phyloP scores from a whole-genome alignment of 1,140 invertebrate species.

The Hypsibius dujardini region DNA sequence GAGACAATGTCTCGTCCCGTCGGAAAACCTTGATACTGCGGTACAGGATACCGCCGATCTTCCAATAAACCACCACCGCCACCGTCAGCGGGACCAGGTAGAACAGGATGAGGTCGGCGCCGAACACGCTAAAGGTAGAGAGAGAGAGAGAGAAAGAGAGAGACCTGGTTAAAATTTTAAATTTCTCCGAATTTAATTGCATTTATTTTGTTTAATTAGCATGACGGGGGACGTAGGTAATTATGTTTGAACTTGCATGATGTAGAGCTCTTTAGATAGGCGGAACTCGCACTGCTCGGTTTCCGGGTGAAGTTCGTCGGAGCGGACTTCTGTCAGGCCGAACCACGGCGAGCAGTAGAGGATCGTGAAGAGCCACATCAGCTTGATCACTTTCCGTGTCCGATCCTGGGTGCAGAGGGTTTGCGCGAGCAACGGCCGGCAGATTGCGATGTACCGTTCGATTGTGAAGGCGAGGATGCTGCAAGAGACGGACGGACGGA shows the following conservation, averaged over 20 bases:
- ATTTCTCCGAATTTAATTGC: no score
- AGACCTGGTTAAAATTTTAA: no score
- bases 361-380: conserved; percentile 42
- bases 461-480: conserved; percentile 53
- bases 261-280: conserved; percentile 37
- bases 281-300: conserved; percentile 37
- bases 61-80: conserved; percentile 25
- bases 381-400: conserved; percentile 45
- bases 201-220: no score
- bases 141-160: no score
- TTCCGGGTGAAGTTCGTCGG: conserved; percentile 22
- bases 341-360: conserved; percentile 41
- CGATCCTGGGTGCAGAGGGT: conserved; percentile 56
- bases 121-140: conserved; percentile 34
- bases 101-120: conserved; percentile 43
- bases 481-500: background rate
- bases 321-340: conserved; percentile 31
- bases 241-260: no score
- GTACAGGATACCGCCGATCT: background rate
- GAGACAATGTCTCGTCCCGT: background rate
- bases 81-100: conserved; percentile 42
- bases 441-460: conserved; percentile 60
- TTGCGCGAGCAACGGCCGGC: conserved; percentile 53
- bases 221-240: no score
- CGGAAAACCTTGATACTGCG: background rate